Conservation (phyloP, 2,888 invertebrate genomes). For the Rhogogaster chlorosoma region DNA sequence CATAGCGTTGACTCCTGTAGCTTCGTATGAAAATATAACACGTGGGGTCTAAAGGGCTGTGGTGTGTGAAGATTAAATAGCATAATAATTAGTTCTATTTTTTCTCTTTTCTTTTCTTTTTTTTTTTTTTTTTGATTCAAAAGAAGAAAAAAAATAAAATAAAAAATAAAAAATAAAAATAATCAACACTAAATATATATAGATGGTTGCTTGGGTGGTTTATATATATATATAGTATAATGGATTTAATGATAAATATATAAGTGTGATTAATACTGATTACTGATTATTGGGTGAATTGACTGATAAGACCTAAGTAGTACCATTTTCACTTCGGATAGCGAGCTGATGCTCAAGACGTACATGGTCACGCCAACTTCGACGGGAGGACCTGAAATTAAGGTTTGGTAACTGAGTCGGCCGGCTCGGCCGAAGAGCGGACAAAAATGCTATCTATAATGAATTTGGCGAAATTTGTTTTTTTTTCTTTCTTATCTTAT, state of each 20-base stretch:
- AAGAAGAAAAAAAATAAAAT: not conserved
- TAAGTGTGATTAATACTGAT: slow-evolving; percentile 66
- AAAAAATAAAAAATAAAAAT: not conserved
- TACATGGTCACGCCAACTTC: slow-evolving; percentile 91
- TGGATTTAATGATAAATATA: slow-evolving; percentile 56
- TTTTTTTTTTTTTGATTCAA: not conserved
- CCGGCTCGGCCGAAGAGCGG: slow-evolving; percentile 63
- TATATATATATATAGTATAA: slow-evolving; percentile 32
- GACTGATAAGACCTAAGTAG: slow-evolving; percentile 75
- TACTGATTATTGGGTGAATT: slow-evolving; percentile 67
- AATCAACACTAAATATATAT: slow-evolving; percentile 23
- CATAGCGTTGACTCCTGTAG: slow-evolving; percentile 21
- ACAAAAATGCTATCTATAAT: slow-evolving; percentile 39
- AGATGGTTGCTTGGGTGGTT: slow-evolving; percentile 52
- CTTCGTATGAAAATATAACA: slow-evolving; percentile 37
- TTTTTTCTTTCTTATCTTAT: not conserved
- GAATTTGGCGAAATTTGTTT: not conserved
- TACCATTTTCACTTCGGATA: slow-evolving; percentile 92
- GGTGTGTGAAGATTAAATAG: slow-evolving; percentile 42
- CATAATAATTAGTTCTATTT: not conserved
- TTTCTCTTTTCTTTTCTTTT: not conserved
- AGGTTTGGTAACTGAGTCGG: slow-evolving; percentile 76
- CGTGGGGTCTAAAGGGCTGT: slow-evolving; percentile 32
- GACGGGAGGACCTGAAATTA: slow-evolving; percentile 87
- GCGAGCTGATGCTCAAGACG: slow-evolving; percentile 90